Evolutionary conservation across 2,888 invertebrate species (phyloP).

Genomic region (Drosophila mimica): DNA sequence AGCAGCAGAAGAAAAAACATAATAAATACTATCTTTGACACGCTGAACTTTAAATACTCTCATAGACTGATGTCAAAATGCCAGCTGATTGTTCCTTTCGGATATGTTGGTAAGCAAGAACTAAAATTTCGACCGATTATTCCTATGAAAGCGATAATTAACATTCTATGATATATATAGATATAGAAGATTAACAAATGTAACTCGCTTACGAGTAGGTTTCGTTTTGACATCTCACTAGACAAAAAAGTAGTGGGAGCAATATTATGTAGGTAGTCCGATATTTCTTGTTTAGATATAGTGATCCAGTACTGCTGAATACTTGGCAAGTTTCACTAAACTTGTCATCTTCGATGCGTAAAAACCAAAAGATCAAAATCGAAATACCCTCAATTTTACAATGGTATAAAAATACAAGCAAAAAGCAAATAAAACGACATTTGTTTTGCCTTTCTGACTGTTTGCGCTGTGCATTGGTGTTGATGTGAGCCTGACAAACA

Average conservation of each 20-base stretch:
- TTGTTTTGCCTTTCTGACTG: slow-evolving; percentile 53
- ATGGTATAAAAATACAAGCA: neutral
- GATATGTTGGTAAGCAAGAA: neutral
- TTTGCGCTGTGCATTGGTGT: slow-evolving; percentile 28
- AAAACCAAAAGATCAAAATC: neutral
- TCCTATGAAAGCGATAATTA: neutral
- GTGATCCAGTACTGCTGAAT: neutral
- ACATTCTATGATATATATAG: neutral
- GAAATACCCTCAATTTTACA: neutral
- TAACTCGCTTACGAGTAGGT: neutral
- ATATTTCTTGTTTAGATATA: neutral
- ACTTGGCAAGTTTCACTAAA: neutral
- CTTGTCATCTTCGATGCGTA: neutral
- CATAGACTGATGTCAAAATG: neutral
- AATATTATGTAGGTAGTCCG: neutral
- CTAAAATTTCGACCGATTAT: neutral
- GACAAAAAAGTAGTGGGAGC: neutral
- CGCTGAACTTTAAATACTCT: neutral
- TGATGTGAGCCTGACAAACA: slow-evolving; percentile 2
- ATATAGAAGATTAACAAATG: too few relatives aligned
- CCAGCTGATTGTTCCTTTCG: neutral
- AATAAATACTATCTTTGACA: neutral
- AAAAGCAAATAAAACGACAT: slow-evolving; percentile 50
- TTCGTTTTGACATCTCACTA: neutral
- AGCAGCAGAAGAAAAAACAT: slow-evolving; percentile 20